Evolutionary conservation across 2,888 invertebrate species (phyloP).

Genomic region (Eupsilia transversa): DNA sequence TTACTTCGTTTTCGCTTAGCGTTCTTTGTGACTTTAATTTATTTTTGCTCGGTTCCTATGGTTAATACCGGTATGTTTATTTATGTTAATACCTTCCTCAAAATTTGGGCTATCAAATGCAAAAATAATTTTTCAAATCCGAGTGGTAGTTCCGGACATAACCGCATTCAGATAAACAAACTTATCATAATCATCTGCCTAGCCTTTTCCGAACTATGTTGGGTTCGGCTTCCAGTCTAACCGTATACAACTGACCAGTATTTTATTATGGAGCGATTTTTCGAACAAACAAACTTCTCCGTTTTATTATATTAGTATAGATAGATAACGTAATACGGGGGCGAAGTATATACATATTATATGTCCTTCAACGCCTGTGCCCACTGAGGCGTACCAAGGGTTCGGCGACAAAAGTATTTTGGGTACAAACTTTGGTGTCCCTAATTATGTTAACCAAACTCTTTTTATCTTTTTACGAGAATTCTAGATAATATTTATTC

Average conservation of each 20-base stretch:
- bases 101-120: background rate
- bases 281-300: background rate
- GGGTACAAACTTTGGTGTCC: constrained; percentile 50
- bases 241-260: too few species aligned
- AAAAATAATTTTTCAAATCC: background rate
- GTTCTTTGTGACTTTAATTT: too few species aligned
- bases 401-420: constrained; percentile 41
- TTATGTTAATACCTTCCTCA: too few species aligned
- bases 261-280: too few species aligned
- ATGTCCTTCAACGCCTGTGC: constrained; percentile 39
- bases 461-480: constrained; percentile 44
- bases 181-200: too few species aligned
- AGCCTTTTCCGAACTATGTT: too few species aligned
- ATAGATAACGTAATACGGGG: constrained; percentile 57
- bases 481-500: constrained; percentile 46
- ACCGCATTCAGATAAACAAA: background rate
- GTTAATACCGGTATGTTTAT: too few species aligned
- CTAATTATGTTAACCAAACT: constrained; percentile 57
- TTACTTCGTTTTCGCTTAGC: background rate
- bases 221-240: too few species aligned
- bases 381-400: constrained; percentile 50
- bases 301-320: background rate
- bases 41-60: background rate
- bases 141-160: background rate
- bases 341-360: too few species aligned